A percentile compares a stretch with the other conserved stretches of the same genome.
Conservation (phyloP, 2,797 vertebrate species). For the Pseudocheirus occidentalis region DNA sequence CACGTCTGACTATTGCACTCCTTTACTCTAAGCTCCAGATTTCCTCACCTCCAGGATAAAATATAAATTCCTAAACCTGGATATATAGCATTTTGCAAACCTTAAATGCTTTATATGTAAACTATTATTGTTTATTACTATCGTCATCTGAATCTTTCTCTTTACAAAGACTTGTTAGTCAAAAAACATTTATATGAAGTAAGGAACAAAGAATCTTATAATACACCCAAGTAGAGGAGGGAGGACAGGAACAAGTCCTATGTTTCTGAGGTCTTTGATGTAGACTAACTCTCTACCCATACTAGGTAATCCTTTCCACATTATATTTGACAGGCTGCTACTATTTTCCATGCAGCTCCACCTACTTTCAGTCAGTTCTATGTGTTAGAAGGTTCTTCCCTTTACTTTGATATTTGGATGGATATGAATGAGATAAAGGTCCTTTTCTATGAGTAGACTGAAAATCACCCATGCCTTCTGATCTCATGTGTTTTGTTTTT, state of each 20-base stretch:
- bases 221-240: not conserved
- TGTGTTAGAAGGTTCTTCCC: not conserved
- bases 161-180: not conserved
- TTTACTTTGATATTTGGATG: not conserved
- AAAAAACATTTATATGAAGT: not conserved
- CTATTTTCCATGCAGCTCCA: not conserved
- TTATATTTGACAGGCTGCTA: not conserved
- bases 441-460: not conserved
- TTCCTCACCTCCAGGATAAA: not conserved
- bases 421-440: not conserved
- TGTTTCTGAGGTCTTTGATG: not conserved
- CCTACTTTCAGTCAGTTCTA: not conserved
- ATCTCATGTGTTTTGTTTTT: not conserved
- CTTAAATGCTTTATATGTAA: not conserved
- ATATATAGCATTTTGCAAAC: not conserved
- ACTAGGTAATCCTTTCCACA: not conserved
- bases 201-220: not conserved
- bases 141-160: not conserved
- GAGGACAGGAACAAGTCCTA: not conserved
- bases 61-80: not conserved
- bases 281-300: not conserved
- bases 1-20: not conserved
- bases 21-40: not conserved
- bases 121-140: not conserved
- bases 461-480: not conserved